Evolutionary conservation across 2,113 vertebrate species (phyloP).

Genomic region (Pelecanus crispus): DNA sequence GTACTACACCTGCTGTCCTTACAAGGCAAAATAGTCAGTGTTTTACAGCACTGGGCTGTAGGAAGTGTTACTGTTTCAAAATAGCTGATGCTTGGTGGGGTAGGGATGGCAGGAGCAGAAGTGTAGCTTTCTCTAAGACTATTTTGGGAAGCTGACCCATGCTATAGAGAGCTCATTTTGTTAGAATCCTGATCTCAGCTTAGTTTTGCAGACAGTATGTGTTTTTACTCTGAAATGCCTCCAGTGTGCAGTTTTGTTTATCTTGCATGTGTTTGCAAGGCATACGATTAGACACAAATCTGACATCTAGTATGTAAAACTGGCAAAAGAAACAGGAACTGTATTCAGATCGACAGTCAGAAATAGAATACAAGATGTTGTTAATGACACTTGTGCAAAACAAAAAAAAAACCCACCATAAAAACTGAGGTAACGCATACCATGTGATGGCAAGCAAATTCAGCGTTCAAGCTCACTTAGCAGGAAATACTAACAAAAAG

Average conservation of each 20-base stretch:
- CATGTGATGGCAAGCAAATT: not conserved
- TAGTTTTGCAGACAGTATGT: not conserved
- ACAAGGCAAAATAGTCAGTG: not conserved
- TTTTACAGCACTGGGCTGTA: not conserved
- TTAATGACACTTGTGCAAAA: not conserved
- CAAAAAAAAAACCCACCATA: not conserved
- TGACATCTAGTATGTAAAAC: not conserved
- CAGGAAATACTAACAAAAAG: not conserved
- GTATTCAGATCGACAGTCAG: not conserved
- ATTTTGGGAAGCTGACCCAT: not conserved
- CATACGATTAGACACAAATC: not conserved
- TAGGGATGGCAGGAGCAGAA: not conserved
- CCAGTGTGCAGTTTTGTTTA: not conserved
- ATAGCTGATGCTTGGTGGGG: not conserved
- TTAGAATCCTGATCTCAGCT: not conserved
- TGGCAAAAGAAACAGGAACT: not conserved
- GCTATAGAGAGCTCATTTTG: not conserved
- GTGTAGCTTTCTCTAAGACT: not conserved
- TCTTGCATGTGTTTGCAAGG: not conserved
- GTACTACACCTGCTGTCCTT: not conserved
- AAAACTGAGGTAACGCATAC: not conserved
- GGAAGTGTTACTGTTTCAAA: not conserved
- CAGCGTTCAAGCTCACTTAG: not conserved
- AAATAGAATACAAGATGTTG: not conserved
- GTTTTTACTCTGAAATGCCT: not conserved